These are phyloP conservation scores for Leptonema lineaticorne DNA, from an alignment of 1,140 invertebrate genomes.

Conservation along the genomic window DNA sequence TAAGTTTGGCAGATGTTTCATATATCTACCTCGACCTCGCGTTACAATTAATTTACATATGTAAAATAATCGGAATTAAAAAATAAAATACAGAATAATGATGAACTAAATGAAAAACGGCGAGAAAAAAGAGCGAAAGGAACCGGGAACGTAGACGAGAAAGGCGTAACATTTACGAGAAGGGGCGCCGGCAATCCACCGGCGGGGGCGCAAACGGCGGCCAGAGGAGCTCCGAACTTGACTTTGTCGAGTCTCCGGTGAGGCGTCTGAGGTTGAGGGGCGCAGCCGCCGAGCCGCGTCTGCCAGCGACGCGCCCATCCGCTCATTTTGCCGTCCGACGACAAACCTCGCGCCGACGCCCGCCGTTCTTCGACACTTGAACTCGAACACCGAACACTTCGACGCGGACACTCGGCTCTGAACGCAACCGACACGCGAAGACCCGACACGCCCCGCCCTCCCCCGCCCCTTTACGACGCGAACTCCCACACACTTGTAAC, in stretches of 20 bases:
- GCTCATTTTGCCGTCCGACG: no score
- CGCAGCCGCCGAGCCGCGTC: conserved; percentile 85
- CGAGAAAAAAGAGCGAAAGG: not conserved
- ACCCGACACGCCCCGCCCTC: not conserved
- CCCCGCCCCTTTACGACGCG: not conserved
- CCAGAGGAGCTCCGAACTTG: conserved; percentile 85
- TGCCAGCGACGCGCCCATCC: conserved; percentile 84
- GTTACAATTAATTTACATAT: not conserved
- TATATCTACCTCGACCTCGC: no score
- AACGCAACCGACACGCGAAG: not conserved
- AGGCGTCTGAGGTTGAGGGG: conserved; percentile 71
- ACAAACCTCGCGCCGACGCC: no score
- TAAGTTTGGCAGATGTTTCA: no score
- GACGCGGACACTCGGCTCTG: not conserved
- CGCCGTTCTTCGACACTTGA: not conserved
- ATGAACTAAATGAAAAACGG: not conserved
- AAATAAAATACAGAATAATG: not conserved
- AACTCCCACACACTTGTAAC: not conserved
- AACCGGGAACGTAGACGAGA: not conserved
- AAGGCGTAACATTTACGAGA: conserved; percentile 63
- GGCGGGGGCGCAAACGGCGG: conserved; percentile 79
- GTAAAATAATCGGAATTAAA: not conserved
- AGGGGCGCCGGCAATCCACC: conserved; percentile 90
- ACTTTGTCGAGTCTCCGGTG: conserved; percentile 86
- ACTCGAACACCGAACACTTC: not conserved